Conservation (phyloP, 2,113 vertebrate genomes). For the Syngnathus floridae region DNA sequence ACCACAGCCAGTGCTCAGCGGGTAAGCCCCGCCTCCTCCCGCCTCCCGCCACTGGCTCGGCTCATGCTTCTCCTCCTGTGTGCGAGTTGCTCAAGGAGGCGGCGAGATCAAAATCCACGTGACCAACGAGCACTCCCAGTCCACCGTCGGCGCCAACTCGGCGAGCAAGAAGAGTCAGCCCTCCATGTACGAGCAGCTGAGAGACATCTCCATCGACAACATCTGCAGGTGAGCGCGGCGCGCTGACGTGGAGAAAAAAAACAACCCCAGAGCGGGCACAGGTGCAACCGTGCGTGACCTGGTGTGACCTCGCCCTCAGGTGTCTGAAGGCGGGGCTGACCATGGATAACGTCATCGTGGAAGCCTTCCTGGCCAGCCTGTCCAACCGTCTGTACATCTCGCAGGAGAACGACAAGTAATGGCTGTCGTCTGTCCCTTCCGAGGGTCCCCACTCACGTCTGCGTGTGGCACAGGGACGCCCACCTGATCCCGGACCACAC, state of each 20-base stretch:
- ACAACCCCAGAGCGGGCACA: background rate
- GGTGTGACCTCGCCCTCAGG: constrained; percentile 54
- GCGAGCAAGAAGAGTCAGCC: constrained; percentile 81
- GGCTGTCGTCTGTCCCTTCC: too few relatives aligned
- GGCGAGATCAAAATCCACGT: constrained; percentile 96
- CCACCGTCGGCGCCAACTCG: constrained; percentile 77
- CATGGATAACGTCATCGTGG: constrained; percentile 89
- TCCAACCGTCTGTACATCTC: constrained; percentile 98
- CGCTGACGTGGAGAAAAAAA: background rate
- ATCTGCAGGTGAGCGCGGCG: constrained; percentile 99
- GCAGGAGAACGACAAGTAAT: constrained; percentile 96
- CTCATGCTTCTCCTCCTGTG: background rate
- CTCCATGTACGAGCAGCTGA: constrained; percentile 96
- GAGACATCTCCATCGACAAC: constrained; percentile 97
- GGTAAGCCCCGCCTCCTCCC: constrained; percentile 62
- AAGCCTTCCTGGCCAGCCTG: constrained; percentile 93
- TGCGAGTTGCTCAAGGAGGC: constrained; percentile 50
- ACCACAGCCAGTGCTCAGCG: constrained; percentile 88
- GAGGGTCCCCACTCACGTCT: too few relatives aligned
- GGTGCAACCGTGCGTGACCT: background rate
- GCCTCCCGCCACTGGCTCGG: background rate
- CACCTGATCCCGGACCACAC: constrained; percentile 97
- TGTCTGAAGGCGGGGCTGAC: constrained; percentile 90
- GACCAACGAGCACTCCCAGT: constrained; percentile 91
- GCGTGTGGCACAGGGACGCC: constrained; percentile 71